Base-by-base conservation (phyloP, 2,113 vertebrate species). In the Garra rufa region DNA sequence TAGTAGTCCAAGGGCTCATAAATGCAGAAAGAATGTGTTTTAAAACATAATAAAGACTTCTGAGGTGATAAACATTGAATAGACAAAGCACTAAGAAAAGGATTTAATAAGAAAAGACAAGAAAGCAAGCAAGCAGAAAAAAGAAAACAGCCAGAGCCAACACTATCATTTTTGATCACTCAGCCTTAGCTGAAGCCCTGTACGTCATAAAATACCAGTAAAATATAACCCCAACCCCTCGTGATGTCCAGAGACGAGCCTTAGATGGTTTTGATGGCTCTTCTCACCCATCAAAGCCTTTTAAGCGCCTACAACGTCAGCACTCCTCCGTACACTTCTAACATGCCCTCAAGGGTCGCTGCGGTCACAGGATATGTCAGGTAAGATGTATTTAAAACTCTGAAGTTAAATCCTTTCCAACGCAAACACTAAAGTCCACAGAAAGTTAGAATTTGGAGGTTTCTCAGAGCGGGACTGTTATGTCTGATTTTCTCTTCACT, bases 231-330 rank as follows among this genome's bases (percentile, higher is more conserved):
- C 86, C 30, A 83, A 78, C 57, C 7, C 57, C 41, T 63, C 13
- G 70, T 85, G 76, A 90, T 89, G 88, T 88, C 69, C 84, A 88
- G 86, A 90, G 83, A 89, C 84, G 88, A 85, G 65, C 85, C 78
- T 43, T 30, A 80, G 82, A 89, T 44, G 15, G 43, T 19, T 65
- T 69, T 84, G 70, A 44, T 57, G 75, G 67, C 69, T 83, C 59
- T 0, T 17, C 71, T 65, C 52, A 67, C 24, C 76, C 86, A 81
- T 84, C 67, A 73, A 79, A 79, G 52, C 61, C 17, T 48, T 82
- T 85, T 74, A 81, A 73, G 59, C 41, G 8, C 75, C 41, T n/a
- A 19, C 55, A 77, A 73, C 61, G 65, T 86, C 83, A 87, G 85
- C 81, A 44, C 43, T 70, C 26, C 17, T 59, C 61, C 2, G 26